Percentiles rank a stretch among this genome's conserved stretches.
Conservation (phyloP, 2,113 vertebrate species). For the Addax nasomaculatus region DNA sequence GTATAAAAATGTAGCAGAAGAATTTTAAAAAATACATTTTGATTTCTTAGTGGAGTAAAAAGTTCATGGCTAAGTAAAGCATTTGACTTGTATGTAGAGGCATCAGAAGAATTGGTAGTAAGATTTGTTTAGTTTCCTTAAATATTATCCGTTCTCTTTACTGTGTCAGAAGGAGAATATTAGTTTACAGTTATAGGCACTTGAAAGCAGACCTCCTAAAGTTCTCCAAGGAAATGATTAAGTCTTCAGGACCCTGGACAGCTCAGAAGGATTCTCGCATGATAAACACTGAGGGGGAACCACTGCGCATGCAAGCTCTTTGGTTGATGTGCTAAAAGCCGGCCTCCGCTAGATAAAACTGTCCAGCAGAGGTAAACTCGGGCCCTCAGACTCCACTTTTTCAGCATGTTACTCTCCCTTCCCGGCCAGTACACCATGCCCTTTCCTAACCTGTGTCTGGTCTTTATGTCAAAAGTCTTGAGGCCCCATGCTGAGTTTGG, state of each 20-base stretch:
- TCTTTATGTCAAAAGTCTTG: not conserved
- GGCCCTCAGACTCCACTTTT: no score
- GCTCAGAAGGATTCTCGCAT: not conserved
- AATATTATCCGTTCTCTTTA: not conserved
- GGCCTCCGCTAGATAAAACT: not conserved
- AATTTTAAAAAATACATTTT: not conserved
- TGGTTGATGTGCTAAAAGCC: not conserved
- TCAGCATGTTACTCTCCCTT: not conserved
- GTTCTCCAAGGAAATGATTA: not conserved
- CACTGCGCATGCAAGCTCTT: accelerated
- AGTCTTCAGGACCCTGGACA: not conserved
- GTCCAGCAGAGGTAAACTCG: not conserved
- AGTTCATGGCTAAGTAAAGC: not conserved
- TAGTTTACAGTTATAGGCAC: not conserved
- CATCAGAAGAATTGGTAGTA: not conserved
- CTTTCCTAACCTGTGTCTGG: not conserved
- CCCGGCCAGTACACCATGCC: not conserved
- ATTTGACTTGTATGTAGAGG: not conserved
- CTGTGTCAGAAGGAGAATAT: not conserved
- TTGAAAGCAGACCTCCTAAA: not conserved
- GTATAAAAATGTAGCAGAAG: not conserved
- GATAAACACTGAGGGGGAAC: not conserved
- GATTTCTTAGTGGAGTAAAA: not conserved
- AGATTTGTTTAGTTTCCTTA: not conserved
- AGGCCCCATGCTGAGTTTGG: not conserved